A percentile compares a stretch with the other conserved stretches of the same genome.
Evolutionary conservation across 2,113 vertebrate genomes (phyloP).

Genomic region (Planiliza haematocheilus): DNA sequence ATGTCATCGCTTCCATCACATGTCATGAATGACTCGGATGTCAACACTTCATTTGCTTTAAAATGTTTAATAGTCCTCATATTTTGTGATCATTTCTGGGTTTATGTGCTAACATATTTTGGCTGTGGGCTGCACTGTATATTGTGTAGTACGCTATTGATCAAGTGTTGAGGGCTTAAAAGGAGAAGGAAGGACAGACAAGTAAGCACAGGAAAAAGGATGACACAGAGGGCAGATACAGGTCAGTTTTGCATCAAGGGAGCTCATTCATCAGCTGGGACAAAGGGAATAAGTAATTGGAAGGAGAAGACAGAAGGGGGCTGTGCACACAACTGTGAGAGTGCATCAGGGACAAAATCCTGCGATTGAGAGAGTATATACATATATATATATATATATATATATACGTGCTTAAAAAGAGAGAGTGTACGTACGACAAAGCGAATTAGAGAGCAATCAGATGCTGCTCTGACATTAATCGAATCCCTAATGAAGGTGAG

Average conservation of each 20-base stretch:
- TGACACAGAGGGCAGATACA: slow-evolving; percentile 33
- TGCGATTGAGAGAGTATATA: not conserved
- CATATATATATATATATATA: not conserved
- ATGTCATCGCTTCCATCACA: too few relatives aligned
- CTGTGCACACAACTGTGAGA: slow-evolving; percentile 5
- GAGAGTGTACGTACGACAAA: slow-evolving; percentile 15
- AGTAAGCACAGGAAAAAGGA: not conserved
- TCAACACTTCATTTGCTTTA: too few relatives aligned
- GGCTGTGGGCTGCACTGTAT: not conserved
- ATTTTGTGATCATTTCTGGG: too few relatives aligned
- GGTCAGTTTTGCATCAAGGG: slow-evolving; percentile 31
- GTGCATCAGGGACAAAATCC: slow-evolving; percentile 6
- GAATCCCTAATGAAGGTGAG: slow-evolving; percentile 71
- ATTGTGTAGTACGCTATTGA: not conserved
- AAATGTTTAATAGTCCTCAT: too few relatives aligned
- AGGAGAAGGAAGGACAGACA: too few relatives aligned
- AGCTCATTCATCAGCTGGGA: slow-evolving; percentile 51
- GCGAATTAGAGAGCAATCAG: slow-evolving; percentile 45
- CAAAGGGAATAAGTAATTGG: slow-evolving; percentile 28
- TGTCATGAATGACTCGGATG: too few relatives aligned
- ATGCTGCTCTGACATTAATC: slow-evolving; percentile 62
- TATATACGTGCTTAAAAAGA: slow-evolving; percentile 22
- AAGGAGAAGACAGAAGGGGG: slow-evolving; percentile 2
- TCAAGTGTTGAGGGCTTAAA: not conserved
- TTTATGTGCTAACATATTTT: not conserved